phyloP scores from a whole-genome alignment of 2,113 vertebrate genomes.

The Glaucomys volans region DNA sequence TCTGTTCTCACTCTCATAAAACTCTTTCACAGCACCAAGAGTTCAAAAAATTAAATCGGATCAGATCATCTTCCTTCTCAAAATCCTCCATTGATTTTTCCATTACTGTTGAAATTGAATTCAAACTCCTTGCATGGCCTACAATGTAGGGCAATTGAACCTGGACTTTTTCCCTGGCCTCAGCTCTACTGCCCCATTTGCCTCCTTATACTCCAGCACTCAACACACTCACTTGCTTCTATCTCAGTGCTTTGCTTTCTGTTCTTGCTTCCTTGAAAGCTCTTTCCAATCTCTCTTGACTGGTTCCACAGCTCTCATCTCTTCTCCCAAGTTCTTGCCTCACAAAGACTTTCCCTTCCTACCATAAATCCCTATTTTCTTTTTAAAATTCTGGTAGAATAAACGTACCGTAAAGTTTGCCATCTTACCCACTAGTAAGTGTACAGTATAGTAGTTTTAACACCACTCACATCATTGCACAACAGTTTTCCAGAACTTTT shows the following conservation, averaged over 20 bases:
- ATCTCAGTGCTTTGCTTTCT: neutral
- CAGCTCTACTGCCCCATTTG: too few species aligned
- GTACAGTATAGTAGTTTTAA: neutral
- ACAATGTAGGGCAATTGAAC: neutral
- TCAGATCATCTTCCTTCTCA: neutral
- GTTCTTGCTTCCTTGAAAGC: neutral
- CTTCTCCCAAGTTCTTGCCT: neutral
- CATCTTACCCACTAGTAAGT: neutral
- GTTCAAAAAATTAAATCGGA: neutral
- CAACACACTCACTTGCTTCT: neutral
- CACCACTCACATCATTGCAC: neutral
- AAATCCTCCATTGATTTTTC: constrained; percentile 7
- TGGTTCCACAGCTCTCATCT: neutral
- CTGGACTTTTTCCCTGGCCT: neutral
- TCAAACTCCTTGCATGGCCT: neutral
- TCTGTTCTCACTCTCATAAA: neutral
- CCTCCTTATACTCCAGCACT: neutral
- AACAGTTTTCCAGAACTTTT: neutral
- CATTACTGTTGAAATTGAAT: neutral
- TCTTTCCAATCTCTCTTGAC: neutral
- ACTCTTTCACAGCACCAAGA: neutral
- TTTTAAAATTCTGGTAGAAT: neutral
- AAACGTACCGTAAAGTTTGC: neutral
- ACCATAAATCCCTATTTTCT: neutral
- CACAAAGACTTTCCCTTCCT: neutral